Conservation (phyloP, 2,888 invertebrate species). For the Syrista parreyssii region DNA sequence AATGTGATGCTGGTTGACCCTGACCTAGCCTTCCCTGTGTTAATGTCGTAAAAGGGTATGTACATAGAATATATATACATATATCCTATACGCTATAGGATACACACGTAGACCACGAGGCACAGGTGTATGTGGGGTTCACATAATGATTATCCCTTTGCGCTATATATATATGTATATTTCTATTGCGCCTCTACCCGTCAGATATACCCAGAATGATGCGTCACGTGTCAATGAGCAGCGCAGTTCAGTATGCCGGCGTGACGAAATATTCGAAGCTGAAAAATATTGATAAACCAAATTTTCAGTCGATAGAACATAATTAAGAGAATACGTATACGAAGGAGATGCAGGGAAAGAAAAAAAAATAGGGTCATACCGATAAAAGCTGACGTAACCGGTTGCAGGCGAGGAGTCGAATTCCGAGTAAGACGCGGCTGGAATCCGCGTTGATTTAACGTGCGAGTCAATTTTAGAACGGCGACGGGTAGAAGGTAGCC, state of each 20-base stretch:
- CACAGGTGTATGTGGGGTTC: not conserved
- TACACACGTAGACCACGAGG: not conserved
- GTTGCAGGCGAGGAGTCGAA: not conserved
- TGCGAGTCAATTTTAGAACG: slow-evolving; percentile 4
- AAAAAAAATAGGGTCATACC: not conserved
- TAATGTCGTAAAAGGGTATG: slow-evolving; percentile 43
- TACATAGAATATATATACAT: not conserved
- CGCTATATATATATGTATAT: not conserved
- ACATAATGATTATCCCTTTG: not conserved
- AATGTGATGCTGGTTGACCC: slow-evolving; percentile 37
- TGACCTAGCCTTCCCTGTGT: slow-evolving; percentile 45
- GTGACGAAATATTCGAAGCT: not conserved
- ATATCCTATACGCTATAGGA: not conserved
- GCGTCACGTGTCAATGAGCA: not conserved
- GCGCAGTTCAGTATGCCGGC: not conserved
- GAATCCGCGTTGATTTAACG: slow-evolving; percentile 5
- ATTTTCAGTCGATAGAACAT: not conserved
- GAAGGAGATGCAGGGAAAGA: not conserved
- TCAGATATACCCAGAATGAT: not conserved
- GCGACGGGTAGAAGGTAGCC: not conserved
- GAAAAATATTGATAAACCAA: not conserved
- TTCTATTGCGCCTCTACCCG: not conserved
- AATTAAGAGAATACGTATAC: not conserved
- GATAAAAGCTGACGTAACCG: slow-evolving; percentile 2
- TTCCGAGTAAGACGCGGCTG: not conserved